Evolutionary conservation across 2,113 vertebrate species (phyloP), one percentile per base, ranked within the genome.

Genomic region (Thunnus thynnus): DNA sequence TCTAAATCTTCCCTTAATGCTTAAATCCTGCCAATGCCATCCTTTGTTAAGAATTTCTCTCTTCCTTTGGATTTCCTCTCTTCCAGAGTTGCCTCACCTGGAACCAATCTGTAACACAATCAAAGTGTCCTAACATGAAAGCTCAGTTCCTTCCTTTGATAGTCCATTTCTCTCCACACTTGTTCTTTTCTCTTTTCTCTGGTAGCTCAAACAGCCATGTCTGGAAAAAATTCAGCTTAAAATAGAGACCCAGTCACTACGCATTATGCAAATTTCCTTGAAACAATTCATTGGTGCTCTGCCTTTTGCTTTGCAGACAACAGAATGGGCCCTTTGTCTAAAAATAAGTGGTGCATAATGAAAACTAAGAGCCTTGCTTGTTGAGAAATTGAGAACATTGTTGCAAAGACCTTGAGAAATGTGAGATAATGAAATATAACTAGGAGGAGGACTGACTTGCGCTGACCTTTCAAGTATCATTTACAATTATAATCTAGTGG

Each of bases 61-160:
- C 73, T 90, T 88, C 76, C 84, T 55, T 78, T 62, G 77, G 71
- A 81, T 76, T 86, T 81, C 83, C 82, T 82, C 69, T 65, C 73
- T 78, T 73, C 56, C 41, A 65, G 68, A 86, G 69, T 52, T 32
- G 58, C 76, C 83, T 94, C 94, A 94, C 95, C 95, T 96, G 94
- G 95, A 96, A 96, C 84, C 89, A 95, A 95, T 96, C 93, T 95
- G 65, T 92, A 93, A 94, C 90, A 93, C 78, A 93, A 91, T 92
- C 93, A 92, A 92, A 93, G 90, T 94, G 87, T 93, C 91, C 92
- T 87, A 63, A 93, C 93, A 25, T 86, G 94, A 96, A 96, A 96
- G 93, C 93, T 90, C 71, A 89, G 92, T 84, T 93, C 83, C 83
- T 92, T 78, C 44, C 88, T 95, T 95, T 94, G 92, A 95, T 93